phyloP scores from a whole-genome alignment of 2,888 invertebrate genomes.

The Diplazon laetatorius region DNA sequence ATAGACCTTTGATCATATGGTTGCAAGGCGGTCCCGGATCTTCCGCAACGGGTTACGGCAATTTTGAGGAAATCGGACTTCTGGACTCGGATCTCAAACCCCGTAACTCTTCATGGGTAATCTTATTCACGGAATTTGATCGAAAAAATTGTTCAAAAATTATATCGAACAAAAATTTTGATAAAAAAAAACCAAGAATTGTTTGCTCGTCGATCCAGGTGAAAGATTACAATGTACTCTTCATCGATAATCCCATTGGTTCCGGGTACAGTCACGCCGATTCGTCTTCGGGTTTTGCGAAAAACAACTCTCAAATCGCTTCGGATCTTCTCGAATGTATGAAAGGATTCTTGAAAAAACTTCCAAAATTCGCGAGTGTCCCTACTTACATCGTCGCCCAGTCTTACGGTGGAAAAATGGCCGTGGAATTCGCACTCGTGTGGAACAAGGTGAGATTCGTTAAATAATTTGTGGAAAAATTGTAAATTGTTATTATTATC shows the following conservation, averaged over 20 bases:
- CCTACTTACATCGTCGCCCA: slow-evolving; percentile 94
- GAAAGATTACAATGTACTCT: slow-evolving; percentile 91
- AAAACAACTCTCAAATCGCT: slow-evolving; percentile 87
- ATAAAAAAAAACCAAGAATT: no score
- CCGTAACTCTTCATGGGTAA: slow-evolving; percentile 91
- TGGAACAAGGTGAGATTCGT: slow-evolving; percentile 83
- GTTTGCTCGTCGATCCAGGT: slow-evolving; percentile 83
- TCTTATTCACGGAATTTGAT: slow-evolving; percentile 63
- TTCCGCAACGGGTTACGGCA: slow-evolving; percentile 92
- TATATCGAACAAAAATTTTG: no score
- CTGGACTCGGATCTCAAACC: slow-evolving; percentile 86
- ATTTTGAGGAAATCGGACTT: slow-evolving; percentile 93
- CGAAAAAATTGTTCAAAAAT: slow-evolving; percentile 7
- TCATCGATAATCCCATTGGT: slow-evolving; percentile 96
- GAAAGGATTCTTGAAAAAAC: slow-evolving; percentile 86
- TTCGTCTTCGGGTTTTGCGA: slow-evolving; percentile 82
- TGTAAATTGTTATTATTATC: no score
- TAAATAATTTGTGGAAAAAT: neutral
- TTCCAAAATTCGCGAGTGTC: slow-evolving; percentile 88
- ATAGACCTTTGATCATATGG: slow-evolving; percentile 93
- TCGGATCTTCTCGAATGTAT: slow-evolving; percentile 90
- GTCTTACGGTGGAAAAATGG: slow-evolving; percentile 97
- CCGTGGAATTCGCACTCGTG: slow-evolving; percentile 89
- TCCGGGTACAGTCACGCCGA: slow-evolving; percentile 93
- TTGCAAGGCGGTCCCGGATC: slow-evolving; percentile 94